A percentile compares a stretch with the other conserved stretches of the same genome.
These are phyloP conservation scores for Brevimyrus niger DNA, from an alignment of 2,113 vertebrate genomes.

Conservation along the genomic window DNA sequence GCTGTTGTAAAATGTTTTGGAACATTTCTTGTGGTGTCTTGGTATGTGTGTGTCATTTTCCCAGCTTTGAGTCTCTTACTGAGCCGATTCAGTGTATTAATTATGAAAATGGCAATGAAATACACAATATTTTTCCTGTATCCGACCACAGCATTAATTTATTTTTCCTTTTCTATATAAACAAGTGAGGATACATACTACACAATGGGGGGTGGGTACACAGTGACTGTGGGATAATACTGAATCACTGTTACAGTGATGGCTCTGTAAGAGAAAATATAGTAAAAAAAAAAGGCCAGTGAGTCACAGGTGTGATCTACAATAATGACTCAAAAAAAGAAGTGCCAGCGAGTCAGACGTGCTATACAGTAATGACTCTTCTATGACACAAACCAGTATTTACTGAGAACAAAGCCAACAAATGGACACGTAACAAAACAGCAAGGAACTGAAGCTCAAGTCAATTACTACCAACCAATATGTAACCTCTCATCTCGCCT, in stretches of 20 bases:
- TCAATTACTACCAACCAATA: background rate
- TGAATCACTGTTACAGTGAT: background rate
- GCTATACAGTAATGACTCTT: background rate
- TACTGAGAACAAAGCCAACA: background rate
- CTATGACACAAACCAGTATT: background rate
- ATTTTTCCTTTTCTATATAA: background rate
- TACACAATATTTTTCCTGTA: background rate
- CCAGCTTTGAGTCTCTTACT: background rate
- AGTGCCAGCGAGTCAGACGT: background rate
- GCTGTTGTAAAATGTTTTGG: conserved; percentile 93
- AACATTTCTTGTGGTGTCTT: conserved; percentile 49
- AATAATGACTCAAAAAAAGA: background rate
- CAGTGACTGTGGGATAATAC: background rate
- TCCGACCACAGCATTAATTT: background rate
- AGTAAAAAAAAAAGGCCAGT: background rate
- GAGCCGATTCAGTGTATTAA: background rate
- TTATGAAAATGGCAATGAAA: background rate
- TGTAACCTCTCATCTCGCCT: background rate
- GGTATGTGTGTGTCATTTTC: background rate
- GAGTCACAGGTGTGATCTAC: background rate
- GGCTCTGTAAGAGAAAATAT: background rate
- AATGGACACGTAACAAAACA: background rate
- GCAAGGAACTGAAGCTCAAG: background rate
- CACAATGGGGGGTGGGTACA: background rate
- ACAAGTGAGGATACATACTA: background rate